Conservation (phyloP, 2,888 invertebrate genomes). For the Emmelina monodactyla region DNA sequence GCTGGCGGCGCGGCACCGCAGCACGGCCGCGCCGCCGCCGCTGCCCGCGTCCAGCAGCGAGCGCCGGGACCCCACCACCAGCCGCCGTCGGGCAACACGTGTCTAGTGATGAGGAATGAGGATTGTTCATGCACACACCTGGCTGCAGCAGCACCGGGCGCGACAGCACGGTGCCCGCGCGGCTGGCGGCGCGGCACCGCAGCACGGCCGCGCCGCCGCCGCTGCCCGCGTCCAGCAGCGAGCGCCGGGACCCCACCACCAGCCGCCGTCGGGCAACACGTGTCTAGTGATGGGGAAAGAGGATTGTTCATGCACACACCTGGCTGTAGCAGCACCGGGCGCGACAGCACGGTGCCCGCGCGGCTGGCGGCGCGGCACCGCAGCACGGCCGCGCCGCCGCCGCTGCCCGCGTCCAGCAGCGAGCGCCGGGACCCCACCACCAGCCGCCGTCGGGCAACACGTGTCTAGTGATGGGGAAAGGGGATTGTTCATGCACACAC, state of each 20-base stretch:
- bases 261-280: constrained; percentile 42
- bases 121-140: constrained; percentile 29
- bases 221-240: constrained; percentile 45
- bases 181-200: constrained; percentile 47
- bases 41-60: constrained; percentile 48
- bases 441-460: constrained; percentile 42
- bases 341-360: constrained; percentile 44
- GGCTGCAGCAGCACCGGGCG: constrained; percentile 50
- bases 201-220: constrained; percentile 40
- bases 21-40: constrained; percentile 37
- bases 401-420: constrained; percentile 43
- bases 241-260: constrained; percentile 47
- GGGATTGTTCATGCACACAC: too few relatives aligned
- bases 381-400: constrained; percentile 37
- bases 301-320: too few relatives aligned
- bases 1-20: constrained; percentile 50
- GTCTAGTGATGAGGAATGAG: constrained; percentile 24
- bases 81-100: constrained; percentile 42
- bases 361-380: constrained; percentile 50
- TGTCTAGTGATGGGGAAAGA: too few relatives aligned
- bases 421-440: constrained; percentile 51
- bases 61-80: constrained; percentile 47
- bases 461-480: too few relatives aligned
- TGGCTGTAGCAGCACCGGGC: constrained; percentile 49
- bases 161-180: constrained; percentile 45